phyloP scores from a whole-genome alignment of 2,797 vertebrate genomes.

The Rallus crepitans region DNA sequence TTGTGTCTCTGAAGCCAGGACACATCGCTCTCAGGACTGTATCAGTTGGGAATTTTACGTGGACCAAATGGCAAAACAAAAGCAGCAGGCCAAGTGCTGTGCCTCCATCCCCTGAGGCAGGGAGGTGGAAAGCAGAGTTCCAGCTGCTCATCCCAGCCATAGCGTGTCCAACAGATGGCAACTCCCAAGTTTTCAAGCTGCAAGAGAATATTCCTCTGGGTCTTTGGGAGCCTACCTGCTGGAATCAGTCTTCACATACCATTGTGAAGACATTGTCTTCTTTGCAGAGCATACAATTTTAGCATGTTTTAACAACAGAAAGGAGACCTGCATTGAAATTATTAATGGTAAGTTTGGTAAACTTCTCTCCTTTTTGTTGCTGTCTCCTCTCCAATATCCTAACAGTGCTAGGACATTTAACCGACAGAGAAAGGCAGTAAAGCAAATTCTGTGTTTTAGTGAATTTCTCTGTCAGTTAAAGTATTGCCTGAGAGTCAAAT shows the following conservation, averaged over 20 bases:
- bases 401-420: neutral
- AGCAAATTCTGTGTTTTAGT: neutral
- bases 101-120: neutral
- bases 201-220: neutral
- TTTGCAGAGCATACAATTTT: neutral
- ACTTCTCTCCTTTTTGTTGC: neutral
- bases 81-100: neutral
- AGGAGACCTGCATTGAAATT: neutral
- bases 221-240: rapidly evolving
- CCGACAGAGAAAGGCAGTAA: too few species aligned
- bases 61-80: neutral
- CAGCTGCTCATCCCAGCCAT: neutral
- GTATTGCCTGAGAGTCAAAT: neutral
- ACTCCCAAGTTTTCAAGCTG: neutral
- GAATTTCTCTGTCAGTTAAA: neutral
- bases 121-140: neutral
- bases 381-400: neutral
- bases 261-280: neutral
- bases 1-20: neutral
- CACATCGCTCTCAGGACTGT: neutral
- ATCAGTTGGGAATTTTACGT: neutral
- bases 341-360: neutral
- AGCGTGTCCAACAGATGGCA: neutral
- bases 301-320: neutral
- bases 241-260: neutral